A percentile compares a stretch with the other conserved stretches of the same genome.
Evolutionary conservation across 1,140 invertebrate species (phyloP).

Genomic region (Euura lappo): DNA sequence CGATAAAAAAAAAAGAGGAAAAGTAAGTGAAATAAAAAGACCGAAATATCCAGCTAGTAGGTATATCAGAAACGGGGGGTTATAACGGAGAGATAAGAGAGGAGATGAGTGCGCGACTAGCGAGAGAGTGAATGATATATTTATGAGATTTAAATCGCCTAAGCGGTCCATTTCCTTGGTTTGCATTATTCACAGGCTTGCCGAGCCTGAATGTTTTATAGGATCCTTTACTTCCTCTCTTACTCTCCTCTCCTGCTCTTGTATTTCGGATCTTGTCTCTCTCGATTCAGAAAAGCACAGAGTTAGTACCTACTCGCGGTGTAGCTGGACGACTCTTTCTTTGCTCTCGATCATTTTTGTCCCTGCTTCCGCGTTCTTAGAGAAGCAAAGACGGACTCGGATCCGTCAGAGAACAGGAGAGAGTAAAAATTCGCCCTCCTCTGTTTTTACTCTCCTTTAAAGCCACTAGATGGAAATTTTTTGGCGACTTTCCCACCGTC

Average conservation of each 20-base stretch:
- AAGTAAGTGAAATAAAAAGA: not conserved
- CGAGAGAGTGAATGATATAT: slow-evolving; percentile 41
- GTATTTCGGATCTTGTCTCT: slow-evolving; percentile 8
- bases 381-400: not conserved
- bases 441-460: not conserved
- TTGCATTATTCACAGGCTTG: slow-evolving; percentile 55
- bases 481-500: not conserved
- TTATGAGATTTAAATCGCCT: slow-evolving; percentile 60
- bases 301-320: slow-evolving; percentile 15
- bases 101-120: not conserved
- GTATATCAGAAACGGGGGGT: too few relatives aligned
- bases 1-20: not conserved
- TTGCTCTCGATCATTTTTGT: not conserved
- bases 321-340: not conserved
- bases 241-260: not conserved
- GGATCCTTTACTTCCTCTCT: slow-evolving; percentile 8
- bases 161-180: slow-evolving; percentile 56
- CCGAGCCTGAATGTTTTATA: slow-evolving; percentile 53
- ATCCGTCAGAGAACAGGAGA: too few relatives aligned
- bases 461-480: not conserved
- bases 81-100: too few relatives aligned
- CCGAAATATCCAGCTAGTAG: too few relatives aligned
- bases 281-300: not conserved
- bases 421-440: too few relatives aligned
- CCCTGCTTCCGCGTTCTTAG: not conserved